Evolutionary conservation across 1,140 invertebrate species (phyloP).

Genomic region (Drosophila tsacasi): DNA sequence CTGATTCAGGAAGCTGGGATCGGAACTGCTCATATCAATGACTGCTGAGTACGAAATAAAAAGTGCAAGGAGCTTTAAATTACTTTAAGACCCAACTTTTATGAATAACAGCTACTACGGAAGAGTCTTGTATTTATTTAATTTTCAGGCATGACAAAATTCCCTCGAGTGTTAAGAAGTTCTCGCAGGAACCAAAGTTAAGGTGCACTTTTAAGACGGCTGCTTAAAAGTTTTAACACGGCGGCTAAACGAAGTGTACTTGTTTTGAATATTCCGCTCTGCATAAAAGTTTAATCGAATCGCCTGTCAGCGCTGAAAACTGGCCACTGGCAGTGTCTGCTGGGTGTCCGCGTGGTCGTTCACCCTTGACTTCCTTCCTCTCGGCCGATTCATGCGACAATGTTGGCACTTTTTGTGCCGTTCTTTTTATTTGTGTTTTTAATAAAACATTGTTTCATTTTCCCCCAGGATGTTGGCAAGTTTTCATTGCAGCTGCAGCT

Average conservation of each 20-base stretch:
- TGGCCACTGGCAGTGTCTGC: slow-evolving; percentile 14
- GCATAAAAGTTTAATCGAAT: slow-evolving; percentile 46
- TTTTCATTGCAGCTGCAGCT: slow-evolving; percentile 67
- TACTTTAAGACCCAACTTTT: not conserved
- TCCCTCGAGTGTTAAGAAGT: not conserved
- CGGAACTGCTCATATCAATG: slow-evolving; percentile 44
- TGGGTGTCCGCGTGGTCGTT: slow-evolving; percentile 34
- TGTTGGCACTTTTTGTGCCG: slow-evolving; percentile 44
- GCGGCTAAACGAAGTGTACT: slow-evolving; percentile 5
- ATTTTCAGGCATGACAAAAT: not conserved
- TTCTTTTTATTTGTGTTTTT: slow-evolving; percentile 17
- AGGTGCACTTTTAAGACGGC: slow-evolving; percentile 1
- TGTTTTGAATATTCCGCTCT: slow-evolving; percentile 21
- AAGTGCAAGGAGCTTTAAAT: not conserved
- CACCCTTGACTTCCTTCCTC: slow-evolving; percentile 50
- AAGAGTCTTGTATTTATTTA: not conserved
- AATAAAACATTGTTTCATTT: slow-evolving; percentile 46
- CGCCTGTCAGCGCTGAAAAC: slow-evolving; percentile 8
- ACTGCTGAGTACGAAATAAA: not conserved
- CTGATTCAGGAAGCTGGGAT: slow-evolving; percentile 4
- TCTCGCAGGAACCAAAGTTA: not conserved
- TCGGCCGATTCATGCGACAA: slow-evolving; percentile 28
- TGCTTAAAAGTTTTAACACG: slow-evolving; percentile 7
- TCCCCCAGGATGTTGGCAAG: slow-evolving; percentile 60
- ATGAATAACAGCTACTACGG: not conserved